A percentile compares a stretch with the other conserved stretches of the same genome.
Evolutionary conservation across 2,113 vertebrate genomes (phyloP).

Genomic region (Pteruthius melanotis): DNA sequence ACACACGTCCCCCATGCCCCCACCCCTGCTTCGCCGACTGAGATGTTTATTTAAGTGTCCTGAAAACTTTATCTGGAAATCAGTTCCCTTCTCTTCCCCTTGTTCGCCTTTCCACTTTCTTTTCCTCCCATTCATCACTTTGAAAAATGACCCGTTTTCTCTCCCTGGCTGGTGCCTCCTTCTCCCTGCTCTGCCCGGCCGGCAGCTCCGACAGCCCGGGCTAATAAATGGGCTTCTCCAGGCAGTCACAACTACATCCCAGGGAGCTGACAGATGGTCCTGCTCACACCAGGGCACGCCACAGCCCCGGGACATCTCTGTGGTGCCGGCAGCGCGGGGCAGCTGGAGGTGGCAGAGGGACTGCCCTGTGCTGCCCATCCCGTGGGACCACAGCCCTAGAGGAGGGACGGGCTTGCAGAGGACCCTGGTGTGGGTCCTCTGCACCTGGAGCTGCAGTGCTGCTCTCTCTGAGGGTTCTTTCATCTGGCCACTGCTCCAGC

Average conservation of each 20-base stretch:
- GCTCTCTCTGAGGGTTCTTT: background rate
- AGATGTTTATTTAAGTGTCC: constrained; percentile 59
- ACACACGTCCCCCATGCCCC: background rate
- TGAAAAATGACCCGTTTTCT: constrained; percentile 32
- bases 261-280: background rate
- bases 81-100: constrained; percentile 47
- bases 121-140: constrained; percentile 67
- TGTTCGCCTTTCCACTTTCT: constrained; percentile 53
- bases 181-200: background rate
- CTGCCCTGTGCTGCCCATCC: background rate
- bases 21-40: background rate
- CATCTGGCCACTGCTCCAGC: background rate
- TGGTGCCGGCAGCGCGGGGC: rapidly evolving
- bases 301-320: rapidly evolving
- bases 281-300: background rate
- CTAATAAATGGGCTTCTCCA: constrained; percentile 18
- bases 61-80: constrained; percentile 59
- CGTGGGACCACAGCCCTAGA: rapidly evolving
- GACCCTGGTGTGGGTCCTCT: rapidly evolving
- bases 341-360: background rate
- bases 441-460: background rate
- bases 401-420: background rate
- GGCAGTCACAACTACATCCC: background rate
- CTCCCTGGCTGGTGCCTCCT: background rate
- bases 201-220: background rate